phyloP scores from a whole-genome alignment of 2,888 invertebrate genomes.

The Silvanus unidentatus region DNA sequence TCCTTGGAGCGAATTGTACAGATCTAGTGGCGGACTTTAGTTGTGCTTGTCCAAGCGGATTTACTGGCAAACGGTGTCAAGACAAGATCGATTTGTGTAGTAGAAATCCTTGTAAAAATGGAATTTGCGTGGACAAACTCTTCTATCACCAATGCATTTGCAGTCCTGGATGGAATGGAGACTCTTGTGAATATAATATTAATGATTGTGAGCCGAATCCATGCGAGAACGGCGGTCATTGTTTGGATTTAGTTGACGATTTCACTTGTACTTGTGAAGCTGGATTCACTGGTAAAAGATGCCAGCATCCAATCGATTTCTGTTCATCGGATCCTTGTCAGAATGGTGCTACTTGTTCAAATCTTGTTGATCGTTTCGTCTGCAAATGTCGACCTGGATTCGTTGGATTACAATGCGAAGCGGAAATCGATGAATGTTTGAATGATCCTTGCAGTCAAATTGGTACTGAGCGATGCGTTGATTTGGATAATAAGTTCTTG shows the following conservation, averaged over 20 bases:
- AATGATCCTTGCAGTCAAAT: conserved; percentile 86
- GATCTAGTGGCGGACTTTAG: conserved; percentile 91
- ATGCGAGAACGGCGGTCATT: conserved; percentile 88
- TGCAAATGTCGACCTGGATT: conserved; percentile 93
- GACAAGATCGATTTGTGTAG: conserved; percentile 90
- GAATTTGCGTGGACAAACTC: conserved; percentile 84
- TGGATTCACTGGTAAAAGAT: conserved; percentile 89
- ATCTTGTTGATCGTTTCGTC: conserved; percentile 81
- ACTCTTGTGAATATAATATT: conserved; percentile 81
- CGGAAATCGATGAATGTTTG: conserved; percentile 86
- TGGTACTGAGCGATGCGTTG: conserved; percentile 85
- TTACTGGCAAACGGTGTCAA: conserved; percentile 93
- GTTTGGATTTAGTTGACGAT: conserved; percentile 79
- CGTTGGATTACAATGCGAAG: conserved; percentile 88
- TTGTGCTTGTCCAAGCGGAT: conserved; percentile 90
- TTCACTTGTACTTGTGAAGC: conserved; percentile 85
- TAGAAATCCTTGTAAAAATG: conserved; percentile 86
- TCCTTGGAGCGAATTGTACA: conserved; percentile 85
- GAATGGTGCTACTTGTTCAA: conserved; percentile 83
- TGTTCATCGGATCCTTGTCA: conserved; percentile 87
- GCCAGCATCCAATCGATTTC: conserved; percentile 90
- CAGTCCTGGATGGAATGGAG: conserved; percentile 85
- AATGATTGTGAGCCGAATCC: conserved; percentile 86
- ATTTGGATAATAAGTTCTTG: conserved; percentile 78
- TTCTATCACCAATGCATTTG: conserved; percentile 86